Evolutionary conservation across 2,113 vertebrate species (phyloP).

Genomic region (Mormoops blainvillei): DNA sequence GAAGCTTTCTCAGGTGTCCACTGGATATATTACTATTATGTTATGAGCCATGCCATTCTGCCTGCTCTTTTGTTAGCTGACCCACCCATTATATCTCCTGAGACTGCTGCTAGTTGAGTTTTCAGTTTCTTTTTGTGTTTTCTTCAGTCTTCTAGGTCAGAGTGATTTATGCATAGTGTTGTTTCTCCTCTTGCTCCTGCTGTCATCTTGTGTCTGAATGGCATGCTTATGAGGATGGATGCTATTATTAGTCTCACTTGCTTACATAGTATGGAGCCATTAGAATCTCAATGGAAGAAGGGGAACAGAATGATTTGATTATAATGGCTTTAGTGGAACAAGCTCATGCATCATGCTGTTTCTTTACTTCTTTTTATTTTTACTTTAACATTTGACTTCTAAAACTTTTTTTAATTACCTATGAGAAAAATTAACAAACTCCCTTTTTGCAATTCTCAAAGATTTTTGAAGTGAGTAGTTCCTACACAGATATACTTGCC

Average conservation of each 20-base stretch:
- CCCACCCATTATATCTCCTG: neutral
- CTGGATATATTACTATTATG: neutral
- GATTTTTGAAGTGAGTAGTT: neutral
- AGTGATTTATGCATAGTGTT: constrained; percentile 62
- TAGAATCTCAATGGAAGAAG: constrained; percentile 58
- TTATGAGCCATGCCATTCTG: neutral
- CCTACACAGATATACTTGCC: neutral
- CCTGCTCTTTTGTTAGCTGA: neutral
- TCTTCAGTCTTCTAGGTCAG: constrained; percentile 60
- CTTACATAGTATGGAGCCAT: constrained; percentile 58
- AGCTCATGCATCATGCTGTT: neutral
- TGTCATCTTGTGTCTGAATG: constrained; percentile 70
- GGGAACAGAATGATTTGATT: constrained; percentile 64
- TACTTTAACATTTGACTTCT: constrained; percentile 56
- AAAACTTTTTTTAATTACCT: neutral
- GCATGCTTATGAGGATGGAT: constrained; percentile 67
- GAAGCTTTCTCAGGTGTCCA: neutral
- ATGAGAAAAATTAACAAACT: neutral
- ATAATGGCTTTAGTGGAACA: constrained; percentile 56
- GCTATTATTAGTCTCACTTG: constrained; percentile 68
- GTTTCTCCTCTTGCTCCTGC: constrained; percentile 65
- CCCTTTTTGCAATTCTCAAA: neutral
- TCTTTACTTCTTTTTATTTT: constrained; percentile 47
- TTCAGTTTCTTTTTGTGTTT: constrained; percentile 14
- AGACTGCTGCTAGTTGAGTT: neutral